Conservation (phyloP, 1,140 invertebrate genomes). For the Camponotus pennsylvanicus region DNA sequence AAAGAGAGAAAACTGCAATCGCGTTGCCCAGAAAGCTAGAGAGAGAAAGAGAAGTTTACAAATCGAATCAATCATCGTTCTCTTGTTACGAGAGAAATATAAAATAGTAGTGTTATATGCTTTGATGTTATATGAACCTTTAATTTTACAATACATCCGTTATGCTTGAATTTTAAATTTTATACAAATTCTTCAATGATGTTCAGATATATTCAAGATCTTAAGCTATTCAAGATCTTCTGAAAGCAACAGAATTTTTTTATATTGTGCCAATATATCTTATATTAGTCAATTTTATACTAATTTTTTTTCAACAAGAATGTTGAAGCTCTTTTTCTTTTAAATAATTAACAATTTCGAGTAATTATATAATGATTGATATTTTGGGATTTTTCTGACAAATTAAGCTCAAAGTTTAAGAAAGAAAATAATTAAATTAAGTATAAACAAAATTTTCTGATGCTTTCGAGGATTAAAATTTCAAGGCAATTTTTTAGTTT, state of each 20-base stretch:
- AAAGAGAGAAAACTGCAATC: neutral
- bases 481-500: too few species aligned
- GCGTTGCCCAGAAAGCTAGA: neutral
- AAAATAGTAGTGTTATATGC: neutral
- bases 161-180: neutral
- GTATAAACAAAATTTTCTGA: too few species aligned
- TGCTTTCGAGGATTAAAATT: too few species aligned
- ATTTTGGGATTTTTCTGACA: too few species aligned
- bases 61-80: slow-evolving; percentile 25
- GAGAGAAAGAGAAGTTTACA: slow-evolving; percentile 10
- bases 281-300: neutral
- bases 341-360: neutral
- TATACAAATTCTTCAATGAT: neutral
- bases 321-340: neutral
- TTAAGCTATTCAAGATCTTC: slow-evolving; percentile 22
- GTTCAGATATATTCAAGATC: neutral
- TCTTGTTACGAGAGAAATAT: slow-evolving; percentile 4
- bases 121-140: neutral
- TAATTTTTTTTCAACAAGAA: neutral
- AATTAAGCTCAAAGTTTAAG: too few species aligned
- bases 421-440: too few species aligned
- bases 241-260: neutral
- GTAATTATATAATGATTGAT: too few species aligned
- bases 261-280: neutral
- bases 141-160: neutral